Percentiles rank a stretch among this genome's conserved stretches.
phyloP scores from a whole-genome alignment of 2,888 invertebrate species.

The Scaptomyza cyrtandrae region DNA sequence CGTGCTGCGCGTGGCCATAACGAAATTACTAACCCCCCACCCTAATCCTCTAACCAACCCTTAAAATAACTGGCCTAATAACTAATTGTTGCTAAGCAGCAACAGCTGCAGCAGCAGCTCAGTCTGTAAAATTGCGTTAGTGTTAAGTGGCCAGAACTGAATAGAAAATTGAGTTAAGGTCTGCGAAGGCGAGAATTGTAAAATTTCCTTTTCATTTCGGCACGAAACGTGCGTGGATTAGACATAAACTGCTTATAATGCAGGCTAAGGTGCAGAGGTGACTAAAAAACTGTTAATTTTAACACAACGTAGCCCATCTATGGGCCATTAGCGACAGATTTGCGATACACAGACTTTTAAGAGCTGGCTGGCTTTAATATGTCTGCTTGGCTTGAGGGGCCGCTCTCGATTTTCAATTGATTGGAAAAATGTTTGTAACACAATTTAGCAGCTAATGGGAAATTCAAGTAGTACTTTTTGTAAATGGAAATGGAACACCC shows the following conservation, averaged over 20 bases:
- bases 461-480: background rate
- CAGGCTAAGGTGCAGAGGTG: conserved; percentile 2
- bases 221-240: conserved; percentile 21
- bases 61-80: conserved; percentile 25
- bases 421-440: conserved; percentile 74
- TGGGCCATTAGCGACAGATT: conserved; percentile 12
- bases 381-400: background rate
- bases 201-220: conserved; percentile 52
- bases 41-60: background rate
- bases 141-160: conserved; percentile 44
- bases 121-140: conserved; percentile 61
- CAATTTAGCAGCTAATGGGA: conserved; percentile 43
- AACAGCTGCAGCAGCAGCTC: background rate
- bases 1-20: conserved; percentile 44
- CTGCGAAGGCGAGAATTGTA: conserved; percentile 39
- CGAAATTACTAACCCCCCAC: conserved; percentile 45
- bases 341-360: conserved; percentile 31
- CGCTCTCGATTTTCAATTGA: conserved; percentile 54
- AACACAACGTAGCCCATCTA: conserved; percentile 21
- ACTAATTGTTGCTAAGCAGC: conserved; percentile 65
- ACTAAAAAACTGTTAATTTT: conserved; percentile 23
- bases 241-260: conserved; percentile 40
- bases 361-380: conserved; percentile 2
- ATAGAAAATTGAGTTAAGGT: conserved; percentile 58
- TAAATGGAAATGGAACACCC: background rate